Evolutionary conservation across 2,797 vertebrate species (phyloP), one percentile per base, ranked within the genome.

Genomic region (Sebastes ruberrimus): DNA sequence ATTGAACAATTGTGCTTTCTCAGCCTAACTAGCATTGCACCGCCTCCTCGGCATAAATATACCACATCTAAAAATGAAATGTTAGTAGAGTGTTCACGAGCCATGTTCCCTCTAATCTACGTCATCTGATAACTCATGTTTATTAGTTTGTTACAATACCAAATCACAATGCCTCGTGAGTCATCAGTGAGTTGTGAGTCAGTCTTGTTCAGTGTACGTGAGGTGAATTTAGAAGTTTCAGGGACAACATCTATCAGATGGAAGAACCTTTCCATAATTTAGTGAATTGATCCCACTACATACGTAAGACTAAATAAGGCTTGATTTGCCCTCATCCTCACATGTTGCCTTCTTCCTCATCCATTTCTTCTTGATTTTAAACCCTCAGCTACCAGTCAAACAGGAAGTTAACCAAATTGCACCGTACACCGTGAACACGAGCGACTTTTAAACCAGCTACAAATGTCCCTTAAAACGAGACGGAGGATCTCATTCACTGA

Each of bases 401-500:
- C 57, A 71, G n/a, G 28, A 46, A 63, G 7, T 52, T 70, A 63
- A 78, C 60, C 7, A 71, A 84, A 76, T 78, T 67, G 74, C 25
- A 30, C 13, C 64, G 2, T n/a, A n/a, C 8, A 0, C 20, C 8
- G 6, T 52, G 49, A 62, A 67, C 49, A 79, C 10, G 1, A 70
- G 22, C 27, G 28, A 63, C 74, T 70, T 55, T 42, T n/a, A 67
- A 67, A 46, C 8, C 46, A 63, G 66, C 23, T 30, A 68, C 49
- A 65, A 65, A 67, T 83, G 30, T 71, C 23, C n/a, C 28, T 70
- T 57, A 56, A 76, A 80, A 67, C 18, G 23, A 85, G 30, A 82
- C 42, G 32, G 46, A 33, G 62, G 23, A 83, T 71, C 33, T 78
- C 22, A 78, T 86, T 88, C 35, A 38, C 46, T 79, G 3, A 76